These are phyloP conservation scores for Drosophila birchii DNA, from an alignment of 2,888 invertebrate species.

Conservation along the genomic window DNA sequence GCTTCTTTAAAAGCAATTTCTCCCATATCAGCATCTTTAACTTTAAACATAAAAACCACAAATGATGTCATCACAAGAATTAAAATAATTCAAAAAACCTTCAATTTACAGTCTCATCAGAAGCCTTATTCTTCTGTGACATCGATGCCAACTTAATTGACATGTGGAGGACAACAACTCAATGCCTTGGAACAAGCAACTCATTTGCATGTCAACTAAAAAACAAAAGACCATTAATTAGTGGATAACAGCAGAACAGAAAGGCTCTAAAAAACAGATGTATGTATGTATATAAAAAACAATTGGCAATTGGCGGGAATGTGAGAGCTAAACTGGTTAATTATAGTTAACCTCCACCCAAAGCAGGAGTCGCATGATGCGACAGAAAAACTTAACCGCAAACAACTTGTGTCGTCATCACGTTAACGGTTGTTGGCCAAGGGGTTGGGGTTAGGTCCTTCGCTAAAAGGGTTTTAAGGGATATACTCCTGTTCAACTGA, in stretches of 20 bases:
- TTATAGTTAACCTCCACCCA: conserved; percentile 26
- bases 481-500: conserved; percentile 55
- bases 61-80: conserved; percentile 11
- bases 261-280: background rate
- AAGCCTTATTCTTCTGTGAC: conserved; percentile 28
- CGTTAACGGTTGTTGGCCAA: conserved; percentile 31
- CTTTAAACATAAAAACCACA: background rate
- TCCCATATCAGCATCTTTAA: too few relatives aligned
- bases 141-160: conserved; percentile 46
- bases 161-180: conserved; percentile 55
- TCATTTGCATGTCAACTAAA: conserved; percentile 45
- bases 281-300: conserved; percentile 8
- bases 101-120: conserved; percentile 22
- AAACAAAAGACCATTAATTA: conserved; percentile 34
- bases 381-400: conserved; percentile 36
- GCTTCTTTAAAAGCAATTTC: background rate
- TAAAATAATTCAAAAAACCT: background rate
- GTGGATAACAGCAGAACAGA: conserved; percentile 27
- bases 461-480: conserved; percentile 3
- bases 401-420: conserved; percentile 48
- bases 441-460: background rate
- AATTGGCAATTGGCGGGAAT: conserved; percentile 24
- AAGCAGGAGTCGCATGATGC: conserved; percentile 27
- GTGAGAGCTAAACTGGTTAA: conserved; percentile 38
- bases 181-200: conserved; percentile 53